Conservation (phyloP, 2,888 invertebrate species). For the Leptodirus hochenwartii region DNA sequence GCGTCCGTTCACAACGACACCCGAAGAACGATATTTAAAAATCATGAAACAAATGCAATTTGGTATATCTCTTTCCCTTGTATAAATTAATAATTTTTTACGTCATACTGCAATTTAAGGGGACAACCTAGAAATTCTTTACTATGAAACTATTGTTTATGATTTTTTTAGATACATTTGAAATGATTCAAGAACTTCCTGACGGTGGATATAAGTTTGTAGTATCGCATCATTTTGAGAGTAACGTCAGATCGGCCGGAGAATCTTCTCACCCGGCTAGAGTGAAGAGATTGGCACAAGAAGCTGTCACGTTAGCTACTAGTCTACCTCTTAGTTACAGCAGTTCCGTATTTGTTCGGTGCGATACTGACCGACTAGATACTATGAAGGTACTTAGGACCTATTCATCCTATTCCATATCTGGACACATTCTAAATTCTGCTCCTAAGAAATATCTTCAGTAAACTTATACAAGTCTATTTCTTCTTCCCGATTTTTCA, state of each 20-base stretch:
- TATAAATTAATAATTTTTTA: slow-evolving; percentile 2
- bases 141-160: slow-evolving; percentile 1
- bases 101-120: neutral
- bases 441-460: too few species aligned
- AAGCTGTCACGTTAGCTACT: slow-evolving; percentile 83
- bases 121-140: slow-evolving; percentile 1
- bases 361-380: slow-evolving; percentile 84
- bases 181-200: slow-evolving; percentile 70
- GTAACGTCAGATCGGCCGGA: slow-evolving; percentile 69
- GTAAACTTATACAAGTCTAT: too few species aligned
- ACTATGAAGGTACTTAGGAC: slow-evolving; percentile 93
- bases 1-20: slow-evolving; percentile 31
- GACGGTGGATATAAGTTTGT: slow-evolving; percentile 63
- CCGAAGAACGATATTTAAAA: slow-evolving; percentile 64
- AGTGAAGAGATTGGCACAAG: slow-evolving; percentile 84
- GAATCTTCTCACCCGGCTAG: slow-evolving; percentile 73
- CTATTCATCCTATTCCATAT: slow-evolving; percentile 79
- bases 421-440: too few species aligned
- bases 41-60: slow-evolving; percentile 83
- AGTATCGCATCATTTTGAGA: slow-evolving; percentile 79
- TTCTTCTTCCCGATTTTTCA: too few species aligned
- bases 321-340: slow-evolving; percentile 83
- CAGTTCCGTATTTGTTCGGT: slow-evolving; percentile 88
- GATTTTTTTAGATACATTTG: slow-evolving; percentile 55
- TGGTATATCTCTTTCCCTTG: slow-evolving; percentile 35